Percentiles rank a stretch among this genome's conserved stretches.
phyloP scores from a whole-genome alignment of 2,797 vertebrate species.

The Synanceia verrucosa region DNA sequence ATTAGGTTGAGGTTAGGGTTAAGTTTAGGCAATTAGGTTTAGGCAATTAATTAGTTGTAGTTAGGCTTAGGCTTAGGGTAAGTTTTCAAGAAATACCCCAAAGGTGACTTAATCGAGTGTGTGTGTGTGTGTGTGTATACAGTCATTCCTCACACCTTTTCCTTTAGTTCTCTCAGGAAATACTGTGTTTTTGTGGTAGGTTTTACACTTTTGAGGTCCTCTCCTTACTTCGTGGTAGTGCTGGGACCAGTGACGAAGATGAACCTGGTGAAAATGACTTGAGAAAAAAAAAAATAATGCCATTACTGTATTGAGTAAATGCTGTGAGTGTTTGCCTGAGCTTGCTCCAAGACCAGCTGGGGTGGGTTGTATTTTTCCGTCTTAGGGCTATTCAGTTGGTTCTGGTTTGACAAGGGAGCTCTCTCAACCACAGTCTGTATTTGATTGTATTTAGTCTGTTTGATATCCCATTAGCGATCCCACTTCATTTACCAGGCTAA shows the following conservation, averaged over 20 bases:
- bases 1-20: no score
- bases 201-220: slow-evolving; percentile 48
- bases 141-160: slow-evolving; percentile 16
- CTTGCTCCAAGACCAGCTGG: slow-evolving; percentile 38
- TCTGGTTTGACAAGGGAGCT: slow-evolving; percentile 28
- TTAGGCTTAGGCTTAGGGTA: no score
- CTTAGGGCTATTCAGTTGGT: slow-evolving; percentile 37
- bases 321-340: slow-evolving; percentile 55
- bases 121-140: not conserved
- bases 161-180: slow-evolving; percentile 77
- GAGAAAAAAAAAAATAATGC: slow-evolving; percentile 15
- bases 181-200: slow-evolving; percentile 34
- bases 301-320: slow-evolving; percentile 44
- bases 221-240: not conserved
- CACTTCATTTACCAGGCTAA: slow-evolving; percentile 27
- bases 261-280: slow-evolving; percentile 30
- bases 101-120: no score
- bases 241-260: slow-evolving; percentile 46
- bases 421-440: slow-evolving; percentile 39
- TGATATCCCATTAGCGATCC: slow-evolving; percentile 29
- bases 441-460: slow-evolving; percentile 55
- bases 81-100: no score
- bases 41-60: no score
- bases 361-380: slow-evolving; percentile 11
- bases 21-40: no score